Percentiles rank a stretch among this genome's conserved stretches.
These are phyloP conservation scores for Melanocharis versteri DNA, from an alignment of 2,113 vertebrate species.

Conservation along the genomic window DNA sequence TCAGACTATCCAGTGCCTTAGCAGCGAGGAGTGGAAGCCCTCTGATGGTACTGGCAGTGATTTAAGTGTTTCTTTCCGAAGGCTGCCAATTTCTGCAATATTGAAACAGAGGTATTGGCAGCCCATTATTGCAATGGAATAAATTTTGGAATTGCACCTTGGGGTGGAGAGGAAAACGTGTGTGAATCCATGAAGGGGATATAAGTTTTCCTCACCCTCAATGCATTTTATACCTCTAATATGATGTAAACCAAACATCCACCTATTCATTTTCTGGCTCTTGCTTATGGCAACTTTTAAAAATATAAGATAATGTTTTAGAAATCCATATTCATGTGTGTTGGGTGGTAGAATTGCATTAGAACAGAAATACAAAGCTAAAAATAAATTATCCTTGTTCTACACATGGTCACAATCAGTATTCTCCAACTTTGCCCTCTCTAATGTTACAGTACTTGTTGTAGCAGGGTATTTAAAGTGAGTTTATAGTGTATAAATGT, in stretches of 20 bases:
- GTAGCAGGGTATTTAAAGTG: constrained; percentile 32
- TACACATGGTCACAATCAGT: constrained; percentile 29
- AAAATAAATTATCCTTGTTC: constrained; percentile 19
- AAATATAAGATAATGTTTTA: neutral
- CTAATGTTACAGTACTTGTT: constrained; percentile 23
- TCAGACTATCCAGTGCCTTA: neutral
- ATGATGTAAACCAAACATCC: neutral
- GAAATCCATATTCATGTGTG: neutral
- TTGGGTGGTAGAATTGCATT: neutral
- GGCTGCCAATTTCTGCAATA: neutral
- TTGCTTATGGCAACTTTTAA: neutral
- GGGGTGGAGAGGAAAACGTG: neutral
- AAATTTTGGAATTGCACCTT: neutral
- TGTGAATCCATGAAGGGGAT: neutral
- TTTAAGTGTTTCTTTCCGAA: neutral
- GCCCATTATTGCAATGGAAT: neutral
- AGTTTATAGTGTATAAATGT: constrained; percentile 5
- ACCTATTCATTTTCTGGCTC: neutral
- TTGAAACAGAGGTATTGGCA: neutral
- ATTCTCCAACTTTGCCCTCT: neutral
- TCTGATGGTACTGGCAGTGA: neutral
- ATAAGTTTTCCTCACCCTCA: neutral
- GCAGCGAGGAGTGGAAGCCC: neutral
- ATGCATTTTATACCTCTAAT: neutral
- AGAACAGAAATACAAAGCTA: constrained; percentile 3